phyloP scores from a whole-genome alignment of 2,113 vertebrate species.

The Pipa parva region DNA sequence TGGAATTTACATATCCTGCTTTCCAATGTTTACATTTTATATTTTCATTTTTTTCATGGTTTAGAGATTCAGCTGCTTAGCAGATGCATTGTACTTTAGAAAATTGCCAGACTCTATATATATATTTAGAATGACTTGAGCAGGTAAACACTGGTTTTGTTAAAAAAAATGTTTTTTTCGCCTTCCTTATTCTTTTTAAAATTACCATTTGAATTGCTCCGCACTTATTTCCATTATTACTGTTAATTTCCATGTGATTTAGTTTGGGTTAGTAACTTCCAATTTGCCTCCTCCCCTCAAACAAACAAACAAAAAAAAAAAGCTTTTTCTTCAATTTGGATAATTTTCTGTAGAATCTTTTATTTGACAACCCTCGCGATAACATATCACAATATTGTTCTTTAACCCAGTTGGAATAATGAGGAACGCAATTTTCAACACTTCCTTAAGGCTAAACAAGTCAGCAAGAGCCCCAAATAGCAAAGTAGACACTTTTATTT shows the following conservation, averaged over 20 bases:
- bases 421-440: conserved; percentile 53
- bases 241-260: conserved; percentile 24
- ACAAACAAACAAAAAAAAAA: too few relatives aligned
- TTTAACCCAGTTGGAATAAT: conserved; percentile 56
- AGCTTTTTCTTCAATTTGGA: not conserved
- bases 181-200: conserved; percentile 11
- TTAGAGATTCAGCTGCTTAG: not conserved
- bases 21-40: too few relatives aligned
- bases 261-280: conserved; percentile 5
- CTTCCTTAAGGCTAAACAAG: conserved; percentile 57
- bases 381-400: conserved; percentile 56
- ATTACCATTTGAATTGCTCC: conserved; percentile 38
- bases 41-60: not conserved
- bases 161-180: conserved; percentile 14
- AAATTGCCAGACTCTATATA: conserved; percentile 1
- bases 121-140: conserved; percentile 1
- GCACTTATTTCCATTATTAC: conserved; percentile 19
- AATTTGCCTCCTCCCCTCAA: too few relatives aligned
- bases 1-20: too few relatives aligned
- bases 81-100: not conserved
- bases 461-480: conserved; percentile 54
- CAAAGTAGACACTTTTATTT: conserved; percentile 48
- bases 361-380: conserved; percentile 53
- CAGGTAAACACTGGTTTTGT: conserved; percentile 14
- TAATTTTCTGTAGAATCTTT: conserved; percentile 42